Evolutionary conservation across 2,113 vertebrate genomes (phyloP), one percentile per base, ranked within the genome.

Genomic region (Rhizomys pruinosus): DNA sequence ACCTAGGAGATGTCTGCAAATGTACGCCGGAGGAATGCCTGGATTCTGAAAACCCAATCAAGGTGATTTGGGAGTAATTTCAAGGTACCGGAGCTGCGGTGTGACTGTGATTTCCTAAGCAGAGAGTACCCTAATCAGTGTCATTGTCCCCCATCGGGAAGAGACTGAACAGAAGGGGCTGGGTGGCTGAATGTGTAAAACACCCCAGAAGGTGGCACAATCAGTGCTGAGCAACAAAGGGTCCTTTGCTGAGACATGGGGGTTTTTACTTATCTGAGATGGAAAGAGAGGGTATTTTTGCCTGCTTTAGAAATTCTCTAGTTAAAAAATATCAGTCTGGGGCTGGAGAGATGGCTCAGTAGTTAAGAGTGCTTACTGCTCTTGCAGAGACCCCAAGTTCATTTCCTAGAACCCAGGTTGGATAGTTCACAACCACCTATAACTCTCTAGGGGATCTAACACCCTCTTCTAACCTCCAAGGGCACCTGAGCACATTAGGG

Each of bases 51-150:
- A 93, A 69, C 88, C 90, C 78, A 94, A 94, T 93, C 95, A 96
- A 93, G 87, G 88, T 96, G 93, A 96, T 92, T 79, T 23, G 20
- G 73, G 78, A 82, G 88, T 76, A 77, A 94, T 94, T 78, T 88
- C 68, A 76, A 92, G 32, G 37, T 90, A 77, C 1, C 64, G 90
- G 86, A 91, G 96, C 32, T 61, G 77, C n/a, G 1, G 59, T 12
- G 42, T 92, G 88, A 95, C 22, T 93, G 64, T 69, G 84, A 93
- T 88, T 94, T 64, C 71, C 77, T 37, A 64, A 88, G 73, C 68
- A 90, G 85, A 95, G 71, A 90, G 81, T 79, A 72, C 73, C 42
- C 90, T 94, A 57, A 96, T 94, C 92, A 94, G 55, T 79, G 90
- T 63, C 44, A 74, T 47, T 86, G 42, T 92, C 29, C 47, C 15